These are phyloP conservation scores for Burhinus oedicnemus DNA, from an alignment of 2,113 vertebrate species.

Conservation along the genomic window DNA sequence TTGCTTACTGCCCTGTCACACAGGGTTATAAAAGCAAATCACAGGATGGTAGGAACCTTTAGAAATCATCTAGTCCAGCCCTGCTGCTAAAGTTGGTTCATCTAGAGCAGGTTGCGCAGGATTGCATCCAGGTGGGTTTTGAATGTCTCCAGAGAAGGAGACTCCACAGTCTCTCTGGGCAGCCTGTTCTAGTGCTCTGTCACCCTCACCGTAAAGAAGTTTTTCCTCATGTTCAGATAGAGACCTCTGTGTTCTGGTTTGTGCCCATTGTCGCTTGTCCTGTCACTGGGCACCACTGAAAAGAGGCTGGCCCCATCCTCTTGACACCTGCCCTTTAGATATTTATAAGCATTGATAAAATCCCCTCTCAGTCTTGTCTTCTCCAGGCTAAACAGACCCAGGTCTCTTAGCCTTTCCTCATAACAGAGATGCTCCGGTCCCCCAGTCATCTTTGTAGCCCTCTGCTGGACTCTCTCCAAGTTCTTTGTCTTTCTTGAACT, in stretches of 20 bases:
- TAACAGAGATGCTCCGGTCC: neutral
- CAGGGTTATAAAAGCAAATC: neutral
- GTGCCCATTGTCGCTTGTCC: neutral
- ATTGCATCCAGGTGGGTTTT: neutral
- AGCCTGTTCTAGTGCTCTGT: neutral
- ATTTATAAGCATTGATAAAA: neutral
- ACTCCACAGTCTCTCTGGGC: neutral
- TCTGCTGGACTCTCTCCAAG: neutral
- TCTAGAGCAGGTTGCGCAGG: neutral
- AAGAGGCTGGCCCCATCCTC: neutral
- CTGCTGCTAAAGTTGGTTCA: neutral
- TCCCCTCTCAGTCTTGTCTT: neutral
- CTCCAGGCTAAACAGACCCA: neutral
- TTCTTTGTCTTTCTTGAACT: neutral
- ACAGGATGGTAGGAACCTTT: neutral
- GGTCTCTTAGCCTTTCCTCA: neutral
- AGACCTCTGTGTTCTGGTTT: neutral
- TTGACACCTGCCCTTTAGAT: neutral
- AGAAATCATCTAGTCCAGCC: neutral
- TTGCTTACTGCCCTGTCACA: neutral
- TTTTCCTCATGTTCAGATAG: neutral
- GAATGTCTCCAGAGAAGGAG: neutral
- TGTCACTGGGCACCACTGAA: neutral
- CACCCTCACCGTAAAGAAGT: neutral
- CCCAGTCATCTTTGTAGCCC: neutral